A percentile compares a stretch with the other conserved stretches of the same genome.
Evolutionary conservation across 2,113 vertebrate genomes (phyloP).

Genomic region (Myrmecophaga tridactyla): DNA sequence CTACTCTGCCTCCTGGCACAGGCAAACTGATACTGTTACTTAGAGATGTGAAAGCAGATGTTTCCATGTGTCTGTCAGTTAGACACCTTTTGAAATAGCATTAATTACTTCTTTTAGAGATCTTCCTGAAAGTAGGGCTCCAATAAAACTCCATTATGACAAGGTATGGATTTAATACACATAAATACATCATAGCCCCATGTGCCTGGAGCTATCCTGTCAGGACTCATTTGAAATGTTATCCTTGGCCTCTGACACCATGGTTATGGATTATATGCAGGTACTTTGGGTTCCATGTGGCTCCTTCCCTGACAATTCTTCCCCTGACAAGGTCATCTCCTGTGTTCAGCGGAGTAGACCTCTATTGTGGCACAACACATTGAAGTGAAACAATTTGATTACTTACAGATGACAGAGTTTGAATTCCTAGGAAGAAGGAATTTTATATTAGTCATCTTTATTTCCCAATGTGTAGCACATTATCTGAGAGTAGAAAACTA

Average conservation of each 20-base stretch:
- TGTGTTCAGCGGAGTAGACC: not conserved
- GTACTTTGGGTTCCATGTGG: not conserved
- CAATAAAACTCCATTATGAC: not conserved
- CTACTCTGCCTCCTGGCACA: not conserved
- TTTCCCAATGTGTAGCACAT: not conserved
- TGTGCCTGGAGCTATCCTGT: slow-evolving; percentile 12
- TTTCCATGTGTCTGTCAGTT: not conserved
- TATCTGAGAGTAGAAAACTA: not conserved
- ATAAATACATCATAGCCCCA: not conserved
- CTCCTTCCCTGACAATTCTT: not conserved
- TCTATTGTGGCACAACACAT: not conserved
- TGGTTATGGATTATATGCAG: not conserved
- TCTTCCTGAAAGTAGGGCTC: not conserved
- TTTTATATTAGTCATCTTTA: not conserved
- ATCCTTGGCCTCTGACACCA: not conserved
- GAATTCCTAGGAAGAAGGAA: not conserved
- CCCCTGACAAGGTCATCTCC: not conserved
- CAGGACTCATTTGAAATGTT: not conserved
- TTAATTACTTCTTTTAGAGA: not conserved
- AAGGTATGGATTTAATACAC: not conserved
- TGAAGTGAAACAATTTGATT: not conserved
- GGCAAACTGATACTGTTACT: not conserved
- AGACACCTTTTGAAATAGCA: not conserved
- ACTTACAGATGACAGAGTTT: not conserved
- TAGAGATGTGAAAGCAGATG: not conserved